A percentile compares a stretch with the other conserved stretches of the same genome.
These are phyloP conservation scores for Calameuta pallipes DNA, from an alignment of 2,888 invertebrate genomes.

Conservation along the genomic window DNA sequence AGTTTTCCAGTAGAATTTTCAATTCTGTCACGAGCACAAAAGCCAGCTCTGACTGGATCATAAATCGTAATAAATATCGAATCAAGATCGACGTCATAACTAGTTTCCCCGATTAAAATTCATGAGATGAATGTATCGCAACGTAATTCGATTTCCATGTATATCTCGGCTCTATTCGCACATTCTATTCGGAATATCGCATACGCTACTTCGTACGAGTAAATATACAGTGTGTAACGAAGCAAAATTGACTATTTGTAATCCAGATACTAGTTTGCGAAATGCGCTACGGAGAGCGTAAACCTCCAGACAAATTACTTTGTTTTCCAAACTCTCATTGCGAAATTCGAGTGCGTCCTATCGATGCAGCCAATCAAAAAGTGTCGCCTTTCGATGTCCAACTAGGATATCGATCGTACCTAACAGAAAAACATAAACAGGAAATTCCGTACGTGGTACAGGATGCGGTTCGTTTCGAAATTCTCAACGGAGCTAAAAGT, in stretches of 20 bases:
- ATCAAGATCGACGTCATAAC: neutral
- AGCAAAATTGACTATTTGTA: conserved; percentile 38
- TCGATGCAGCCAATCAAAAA: neutral
- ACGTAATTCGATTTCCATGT: neutral
- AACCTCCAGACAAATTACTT: conserved; percentile 40
- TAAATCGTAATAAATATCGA: neutral
- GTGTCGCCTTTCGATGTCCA: neutral
- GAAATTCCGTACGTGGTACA: neutral
- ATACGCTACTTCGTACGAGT: neutral
- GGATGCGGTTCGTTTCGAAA: neutral
- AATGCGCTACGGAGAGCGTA: conserved; percentile 31
- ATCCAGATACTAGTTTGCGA: conserved; percentile 22
- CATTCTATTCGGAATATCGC: neutral
- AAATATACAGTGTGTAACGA: conserved; percentile 21
- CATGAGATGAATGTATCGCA: neutral
- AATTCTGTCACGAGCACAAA: neutral
- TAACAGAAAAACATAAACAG: neutral
- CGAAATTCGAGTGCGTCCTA: neutral
- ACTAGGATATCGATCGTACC: neutral
- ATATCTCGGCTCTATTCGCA: neutral
- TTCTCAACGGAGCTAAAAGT: neutral
- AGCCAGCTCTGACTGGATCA: neutral
- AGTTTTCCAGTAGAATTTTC: neutral
- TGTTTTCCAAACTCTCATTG: conserved; percentile 28
- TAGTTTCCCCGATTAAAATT: neutral